A percentile compares a stretch with the other conserved stretches of the same genome.
These are phyloP conservation scores for Toxostoma redivivum DNA, from an alignment of 2,113 vertebrate species.

Conservation along the genomic window DNA sequence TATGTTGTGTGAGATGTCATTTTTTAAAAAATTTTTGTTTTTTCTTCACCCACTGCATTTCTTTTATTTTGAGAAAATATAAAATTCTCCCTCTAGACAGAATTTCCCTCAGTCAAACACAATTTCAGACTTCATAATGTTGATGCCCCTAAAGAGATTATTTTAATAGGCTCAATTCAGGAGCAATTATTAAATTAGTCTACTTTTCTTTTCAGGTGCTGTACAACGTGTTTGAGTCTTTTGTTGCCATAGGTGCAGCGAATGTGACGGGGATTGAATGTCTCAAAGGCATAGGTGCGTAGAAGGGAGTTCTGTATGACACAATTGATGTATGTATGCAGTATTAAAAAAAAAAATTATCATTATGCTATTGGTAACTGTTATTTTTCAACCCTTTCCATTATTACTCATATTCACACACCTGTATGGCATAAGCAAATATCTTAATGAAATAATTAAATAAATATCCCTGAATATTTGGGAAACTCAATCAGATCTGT, in stretches of 20 bases:
- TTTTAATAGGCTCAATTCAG: not conserved
- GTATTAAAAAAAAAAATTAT: not conserved
- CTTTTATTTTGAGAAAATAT: not conserved
- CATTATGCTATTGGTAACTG: not conserved
- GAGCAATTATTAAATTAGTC: not conserved
- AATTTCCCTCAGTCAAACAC: not conserved
- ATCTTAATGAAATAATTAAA: not conserved
- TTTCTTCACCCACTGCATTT: not conserved
- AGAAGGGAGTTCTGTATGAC: not conserved
- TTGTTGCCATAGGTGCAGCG: conserved; percentile 81
- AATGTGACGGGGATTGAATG: conserved; percentile 84
- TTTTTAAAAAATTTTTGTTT: not conserved
- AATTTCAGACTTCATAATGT: not conserved
- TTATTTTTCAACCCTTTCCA: not conserved
- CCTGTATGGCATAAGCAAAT: not conserved
- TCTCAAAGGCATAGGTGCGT: conserved; percentile 90
- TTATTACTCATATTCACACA: not conserved
- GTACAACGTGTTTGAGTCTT: conserved; percentile 93
- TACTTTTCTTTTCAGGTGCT: conserved; percentile 79
- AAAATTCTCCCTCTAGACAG: not conserved
- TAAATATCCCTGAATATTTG: not conserved
- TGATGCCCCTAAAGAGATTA: not conserved
- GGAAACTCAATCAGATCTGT: not conserved
- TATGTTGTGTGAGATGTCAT: too few species aligned
- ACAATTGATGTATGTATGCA: not conserved